Base-by-base conservation (phyloP, 2,888 invertebrate genomes). In the Nephrocerus scutellatus region DNA sequence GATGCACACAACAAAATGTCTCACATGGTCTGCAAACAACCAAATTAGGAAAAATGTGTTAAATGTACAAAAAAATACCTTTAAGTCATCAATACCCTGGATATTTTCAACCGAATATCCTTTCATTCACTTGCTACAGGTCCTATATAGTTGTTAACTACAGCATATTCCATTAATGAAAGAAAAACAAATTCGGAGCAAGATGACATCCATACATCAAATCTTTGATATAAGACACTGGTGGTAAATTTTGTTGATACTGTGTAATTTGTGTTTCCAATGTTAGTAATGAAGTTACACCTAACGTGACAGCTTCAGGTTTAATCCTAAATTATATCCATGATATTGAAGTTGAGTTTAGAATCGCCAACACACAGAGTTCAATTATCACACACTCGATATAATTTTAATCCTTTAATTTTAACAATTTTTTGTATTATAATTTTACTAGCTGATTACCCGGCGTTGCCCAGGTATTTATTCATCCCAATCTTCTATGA, bases 271-370 rank as follows among this genome's bases (percentile, higher is more conserved):
- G 88, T 5, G 88, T 88, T 2, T 87, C 87, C 52, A 88, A 71
- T 33, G 88, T 89, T 23, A 89, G 73, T 38, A 88, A 68, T 1
- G 86, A 86, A 2, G 86, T 86, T 21, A 87, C 86, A 34, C 88
- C 87, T 20, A 88, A 70, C 4, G 88, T 87, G 45, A 88, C 85
- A 6, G 88, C 87, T 65, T 88, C 87, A 1, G 86, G 86, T 58
- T 86, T 87, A 57, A 89, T 87, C 89, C 89, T 89, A 70, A 90
- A 90, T 0, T 88, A 88, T 49, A 90, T 87, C 89, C 89, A 90
- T 48, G 86, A 87, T 84, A 89, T 86, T 34, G n/a, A n/a, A n/a
- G n/a, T n/a, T n/a, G n/a, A n/a, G n/a, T n/a, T n/a, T n/a, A n/a
- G n/a, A n/a, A n/a, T n/a, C n/a, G n/a, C n/a, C n/a, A n/a, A n/a